phyloP scores from a whole-genome alignment of 2,797 vertebrate genomes.

The Poecilia picta region DNA sequence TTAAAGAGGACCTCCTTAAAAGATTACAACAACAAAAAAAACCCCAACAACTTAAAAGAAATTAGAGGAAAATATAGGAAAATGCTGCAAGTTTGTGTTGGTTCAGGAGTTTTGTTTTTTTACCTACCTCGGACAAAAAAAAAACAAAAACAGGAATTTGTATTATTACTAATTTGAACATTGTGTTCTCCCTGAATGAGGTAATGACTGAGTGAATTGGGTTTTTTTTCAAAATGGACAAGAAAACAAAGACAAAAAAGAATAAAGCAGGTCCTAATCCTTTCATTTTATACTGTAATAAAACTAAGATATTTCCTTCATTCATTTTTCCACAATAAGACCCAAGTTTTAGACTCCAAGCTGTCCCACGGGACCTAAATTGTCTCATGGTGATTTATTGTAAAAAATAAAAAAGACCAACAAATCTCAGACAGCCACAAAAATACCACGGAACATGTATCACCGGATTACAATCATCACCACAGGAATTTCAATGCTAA shows the following conservation, averaged over 20 bases:
- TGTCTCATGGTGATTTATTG: conserved; percentile 30
- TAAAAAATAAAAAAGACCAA: conserved; percentile 35
- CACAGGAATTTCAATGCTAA: conserved; percentile 62
- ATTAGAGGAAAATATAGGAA: not conserved
- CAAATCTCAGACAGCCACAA: conserved; percentile 45
- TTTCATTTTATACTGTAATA: not conserved
- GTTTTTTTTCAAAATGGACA: not conserved
- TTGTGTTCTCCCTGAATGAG: not conserved
- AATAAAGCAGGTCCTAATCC: not conserved
- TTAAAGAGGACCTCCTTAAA: not conserved
- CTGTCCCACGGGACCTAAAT: conserved; percentile 19
- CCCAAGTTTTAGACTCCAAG: not conserved
- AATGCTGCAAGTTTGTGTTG: not conserved
- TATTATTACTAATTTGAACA: not conserved
- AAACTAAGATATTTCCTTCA: conserved; percentile 3
- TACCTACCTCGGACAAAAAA: not conserved
- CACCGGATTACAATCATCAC: conserved; percentile 50
- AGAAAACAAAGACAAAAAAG: not conserved
- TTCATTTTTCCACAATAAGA: not conserved
- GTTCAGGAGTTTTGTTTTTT: not conserved
- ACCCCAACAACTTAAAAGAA: not conserved
- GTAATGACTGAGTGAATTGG: not conserved
- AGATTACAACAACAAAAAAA: not conserved
- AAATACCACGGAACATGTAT: conserved; percentile 60
- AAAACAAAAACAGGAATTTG: not conserved